Conservation (phyloP, 2,113 vertebrate genomes). For the Antechinus stuartii region DNA sequence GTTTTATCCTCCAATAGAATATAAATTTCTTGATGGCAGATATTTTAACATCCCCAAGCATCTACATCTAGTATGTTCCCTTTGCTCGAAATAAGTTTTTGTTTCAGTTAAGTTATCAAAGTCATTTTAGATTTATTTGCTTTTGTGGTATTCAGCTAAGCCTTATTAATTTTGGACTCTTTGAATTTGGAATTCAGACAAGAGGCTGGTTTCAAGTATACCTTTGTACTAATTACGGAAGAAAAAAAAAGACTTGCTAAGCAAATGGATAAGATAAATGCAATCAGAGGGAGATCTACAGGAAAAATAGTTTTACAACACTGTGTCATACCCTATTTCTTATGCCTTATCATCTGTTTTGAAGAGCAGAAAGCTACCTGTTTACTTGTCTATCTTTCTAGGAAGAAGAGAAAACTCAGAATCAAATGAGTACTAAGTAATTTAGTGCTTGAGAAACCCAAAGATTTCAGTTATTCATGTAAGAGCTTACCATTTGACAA, state of each 20-base stretch:
- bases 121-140: background rate
- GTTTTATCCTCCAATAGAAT: background rate
- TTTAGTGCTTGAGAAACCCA: background rate
- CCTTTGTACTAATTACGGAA: background rate
- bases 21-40: background rate
- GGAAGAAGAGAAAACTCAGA: constrained; percentile 16
- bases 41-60: background rate
- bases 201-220: constrained; percentile 34
- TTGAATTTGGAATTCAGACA: constrained; percentile 28
- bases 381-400: constrained; percentile 23
- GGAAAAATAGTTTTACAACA: background rate
- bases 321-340: background rate
- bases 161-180: constrained; percentile 1
- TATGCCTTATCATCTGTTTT: background rate
- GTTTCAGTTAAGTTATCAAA: too few relatives aligned
- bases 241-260: background rate
- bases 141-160: background rate
- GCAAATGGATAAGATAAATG: constrained; percentile 11
- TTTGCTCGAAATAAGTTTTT: background rate
- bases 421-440: background rate
- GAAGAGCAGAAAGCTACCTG: background rate
- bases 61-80: background rate
- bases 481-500: background rate
- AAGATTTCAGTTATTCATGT: background rate
- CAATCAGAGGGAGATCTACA: background rate